Base-by-base conservation (phyloP, 37 sponge, comb jelly and placozoan genomes). In the Beroe ovata region DNA sequence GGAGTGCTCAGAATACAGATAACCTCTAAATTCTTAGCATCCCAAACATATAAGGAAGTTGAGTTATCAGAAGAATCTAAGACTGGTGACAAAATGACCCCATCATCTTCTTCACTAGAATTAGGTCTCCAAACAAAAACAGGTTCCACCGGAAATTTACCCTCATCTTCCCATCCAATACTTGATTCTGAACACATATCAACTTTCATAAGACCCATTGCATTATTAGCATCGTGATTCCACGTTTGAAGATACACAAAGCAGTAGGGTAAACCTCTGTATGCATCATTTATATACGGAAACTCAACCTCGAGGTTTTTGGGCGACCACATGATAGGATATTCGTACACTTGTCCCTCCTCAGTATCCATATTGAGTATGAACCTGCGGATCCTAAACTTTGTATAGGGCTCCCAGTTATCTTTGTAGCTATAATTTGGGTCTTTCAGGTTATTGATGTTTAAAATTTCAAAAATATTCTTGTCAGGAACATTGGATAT, bases 51-150 rank as follows among this genome's bases (percentile, higher is more conserved):
- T 0, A 77, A 54, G 8, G 42, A 8, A 6, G 54, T 77, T 23
- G 42, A 42, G 54, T 42, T 42, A 41, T 8, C 33, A 22, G 42
- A 23, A 36, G 84, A 39, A 29, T 77, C 84, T 42, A 77, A 29
- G 25, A 77, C 84, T 42, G 84, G 84, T 16, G 84, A 39, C 25
- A 77, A 11, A 2, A 77, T 42, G 6, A 77, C 38, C n/a, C 84
- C 84, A 77, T 77, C 84, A 77, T 77, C 84, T 42, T 77, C 84
- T 28, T 77, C 84, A 77, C 28, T n/a, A 36, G 28, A 42, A 77
- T 26, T 54, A 77, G 84, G 84, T n/a, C 84, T 30, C 1, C 54
- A 42, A 42, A 54, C 84, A 77, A 77, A 77, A 39, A 77, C 47
- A 42, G 84, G 84, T 25, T 77, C 84, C 39, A 77, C 84, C 21